Conservation (phyloP, 2,113 vertebrate species). For the Sitta europaea region DNA sequence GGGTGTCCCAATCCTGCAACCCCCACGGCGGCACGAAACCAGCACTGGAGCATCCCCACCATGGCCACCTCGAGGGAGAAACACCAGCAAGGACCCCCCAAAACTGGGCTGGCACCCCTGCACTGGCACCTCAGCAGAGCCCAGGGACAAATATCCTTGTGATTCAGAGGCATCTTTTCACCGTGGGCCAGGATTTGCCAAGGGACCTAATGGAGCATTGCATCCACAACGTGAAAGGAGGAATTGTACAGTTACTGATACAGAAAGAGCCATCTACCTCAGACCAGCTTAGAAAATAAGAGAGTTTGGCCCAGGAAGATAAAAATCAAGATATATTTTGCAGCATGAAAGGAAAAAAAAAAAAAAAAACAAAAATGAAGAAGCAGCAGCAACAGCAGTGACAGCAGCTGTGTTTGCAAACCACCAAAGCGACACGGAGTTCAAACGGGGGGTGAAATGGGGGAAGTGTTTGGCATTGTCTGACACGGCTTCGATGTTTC, state of each 20-base stretch:
- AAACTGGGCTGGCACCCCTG: neutral
- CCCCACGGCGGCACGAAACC: fast-evolving
- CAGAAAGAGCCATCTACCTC: neutral
- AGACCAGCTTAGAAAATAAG: constrained; percentile 46
- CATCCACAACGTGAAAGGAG: neutral
- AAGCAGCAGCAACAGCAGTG: constrained; percentile 13
- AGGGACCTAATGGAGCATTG: neutral
- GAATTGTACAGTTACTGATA: neutral
- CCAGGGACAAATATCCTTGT: neutral
- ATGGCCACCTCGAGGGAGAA: fast-evolving
- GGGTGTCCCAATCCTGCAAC: neutral
- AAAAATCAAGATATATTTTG: constrained; percentile 60
- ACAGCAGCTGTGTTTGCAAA: constrained; percentile 46
- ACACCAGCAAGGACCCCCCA: neutral
- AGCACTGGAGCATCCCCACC: neutral
- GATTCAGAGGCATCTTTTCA: neutral
- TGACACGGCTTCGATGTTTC: constrained; percentile 26
- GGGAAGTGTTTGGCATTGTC: constrained; percentile 41
- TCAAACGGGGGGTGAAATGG: constrained; percentile 32
- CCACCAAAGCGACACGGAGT: constrained; percentile 53
- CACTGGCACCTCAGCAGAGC: neutral
- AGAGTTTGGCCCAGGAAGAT: constrained; percentile 54
- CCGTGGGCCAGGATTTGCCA: neutral
- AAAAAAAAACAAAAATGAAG: neutral
- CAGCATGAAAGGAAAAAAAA: neutral